Base-by-base conservation (phyloP, 2,888 invertebrate species). In the Xanthia icteritia region DNA sequence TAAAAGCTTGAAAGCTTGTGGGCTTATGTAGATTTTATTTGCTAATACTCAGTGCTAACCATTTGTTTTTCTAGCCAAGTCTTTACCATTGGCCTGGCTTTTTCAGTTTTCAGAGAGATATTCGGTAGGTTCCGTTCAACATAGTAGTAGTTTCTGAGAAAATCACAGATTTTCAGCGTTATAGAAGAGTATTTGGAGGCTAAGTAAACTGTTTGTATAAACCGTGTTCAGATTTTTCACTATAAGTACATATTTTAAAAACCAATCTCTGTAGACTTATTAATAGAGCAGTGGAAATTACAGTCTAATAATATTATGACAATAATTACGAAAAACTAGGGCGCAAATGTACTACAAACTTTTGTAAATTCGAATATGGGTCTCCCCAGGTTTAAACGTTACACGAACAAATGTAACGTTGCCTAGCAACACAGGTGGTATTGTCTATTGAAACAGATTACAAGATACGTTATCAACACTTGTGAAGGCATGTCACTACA, bases 401-500 rank as follows among this genome's bases (percentile, higher is more conserved):
- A 31, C 51, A 17, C 11, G n/a, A 67, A 54, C 23, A 51, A 36
- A 51, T 17, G 31, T 48, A 4, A 17, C 11, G 83, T 82, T 77
- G 51, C 83, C 36, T 65, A 82, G 73, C 54, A 78, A 81, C 69
- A 58, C 70, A 67, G 65, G 23, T 66, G 66, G 58, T 73, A 39
- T 56, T 73, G 68, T 81, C 83, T 78, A 61, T 39, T 65, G 65
- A 39, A 82, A 69, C 54, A 56, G 60, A 78, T 81, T 82, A 78
- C 60, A 56, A 54, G 82, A 82, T 81, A 69, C 27, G 69, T 73
- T 83, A 81, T 81, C 81, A 68, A 45, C 39, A 68, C 82, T 67
- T 60, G 42, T 82, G 48, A 66, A 66, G 36, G 42, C 63, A 27
- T 71, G 77, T 82, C 64, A 70, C 54, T 51, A 56, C 60, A 42